Evolutionary conservation across 2,113 vertebrate genomes (phyloP).

Genomic region (Empidonax alnorum): DNA sequence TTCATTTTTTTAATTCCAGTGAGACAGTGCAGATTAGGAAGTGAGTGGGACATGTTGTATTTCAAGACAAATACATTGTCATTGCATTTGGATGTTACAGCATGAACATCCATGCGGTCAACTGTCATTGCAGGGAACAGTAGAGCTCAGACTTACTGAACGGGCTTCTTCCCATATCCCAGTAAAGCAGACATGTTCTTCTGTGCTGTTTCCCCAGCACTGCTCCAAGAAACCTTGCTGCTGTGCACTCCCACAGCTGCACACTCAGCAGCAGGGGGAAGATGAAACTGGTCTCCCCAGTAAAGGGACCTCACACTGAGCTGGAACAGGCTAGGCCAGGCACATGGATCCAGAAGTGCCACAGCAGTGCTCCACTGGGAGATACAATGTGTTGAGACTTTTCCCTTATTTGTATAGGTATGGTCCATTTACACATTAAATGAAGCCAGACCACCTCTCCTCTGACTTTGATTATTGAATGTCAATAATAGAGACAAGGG

Average conservation of each 20-base stretch:
- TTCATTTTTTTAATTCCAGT: neutral
- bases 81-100: neutral
- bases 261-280: neutral
- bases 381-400: neutral
- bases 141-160: neutral
- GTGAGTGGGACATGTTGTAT: neutral
- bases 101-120: neutral
- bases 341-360: fast-evolving
- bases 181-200: neutral
- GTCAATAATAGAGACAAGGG: neutral
- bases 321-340: neutral
- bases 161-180: neutral
- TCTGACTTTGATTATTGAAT: neutral
- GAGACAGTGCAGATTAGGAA: neutral
- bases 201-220: neutral
- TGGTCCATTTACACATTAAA: neutral
- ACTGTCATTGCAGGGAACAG: neutral
- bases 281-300: neutral
- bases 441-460: neutral
- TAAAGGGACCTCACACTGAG: neutral
- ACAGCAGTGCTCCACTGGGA: neutral
- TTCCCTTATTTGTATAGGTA: neutral
- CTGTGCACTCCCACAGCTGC: neutral
- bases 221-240: fast-evolving
- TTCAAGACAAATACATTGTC: neutral